Evolutionary conservation across 2,113 vertebrate genomes (phyloP).

Genomic region (Thryonomys swinderianus): DNA sequence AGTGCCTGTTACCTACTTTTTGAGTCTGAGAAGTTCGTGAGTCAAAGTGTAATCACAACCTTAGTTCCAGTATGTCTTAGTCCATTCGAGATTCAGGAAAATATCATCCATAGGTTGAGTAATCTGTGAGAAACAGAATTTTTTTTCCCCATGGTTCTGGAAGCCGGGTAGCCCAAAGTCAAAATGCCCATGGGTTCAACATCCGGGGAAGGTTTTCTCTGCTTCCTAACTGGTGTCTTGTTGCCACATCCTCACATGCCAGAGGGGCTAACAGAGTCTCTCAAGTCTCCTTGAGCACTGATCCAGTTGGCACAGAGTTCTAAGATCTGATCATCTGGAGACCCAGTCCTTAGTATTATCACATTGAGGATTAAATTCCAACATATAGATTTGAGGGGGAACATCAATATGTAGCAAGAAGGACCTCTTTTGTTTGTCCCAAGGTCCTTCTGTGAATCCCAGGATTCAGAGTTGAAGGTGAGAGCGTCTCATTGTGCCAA

Average conservation of each 20-base stretch:
- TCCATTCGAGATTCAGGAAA: not conserved
- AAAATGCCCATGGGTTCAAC: not conserved
- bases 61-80: not conserved
- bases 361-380: not conserved
- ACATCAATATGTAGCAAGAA: not conserved
- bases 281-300: not conserved
- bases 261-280: not conserved
- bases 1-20: not conserved
- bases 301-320: not conserved
- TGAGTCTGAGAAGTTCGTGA: not conserved
- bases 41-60: not conserved
- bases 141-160: not conserved
- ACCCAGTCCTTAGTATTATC: not conserved
- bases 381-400: not conserved
- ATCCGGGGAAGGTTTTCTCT: not conserved
- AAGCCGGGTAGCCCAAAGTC: not conserved
- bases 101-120: not conserved
- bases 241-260: not conserved
- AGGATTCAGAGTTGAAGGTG: not conserved
- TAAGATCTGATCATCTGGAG: not conserved
- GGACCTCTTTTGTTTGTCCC: not conserved
- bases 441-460: not conserved
- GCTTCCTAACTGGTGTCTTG: not conserved
- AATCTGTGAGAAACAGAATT: not conserved
- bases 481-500: not conserved